Evolutionary conservation across 2,888 invertebrate genomes (phyloP), one percentile per base, ranked within the genome.

Genomic region (Ceraclea dissimilis): DNA sequence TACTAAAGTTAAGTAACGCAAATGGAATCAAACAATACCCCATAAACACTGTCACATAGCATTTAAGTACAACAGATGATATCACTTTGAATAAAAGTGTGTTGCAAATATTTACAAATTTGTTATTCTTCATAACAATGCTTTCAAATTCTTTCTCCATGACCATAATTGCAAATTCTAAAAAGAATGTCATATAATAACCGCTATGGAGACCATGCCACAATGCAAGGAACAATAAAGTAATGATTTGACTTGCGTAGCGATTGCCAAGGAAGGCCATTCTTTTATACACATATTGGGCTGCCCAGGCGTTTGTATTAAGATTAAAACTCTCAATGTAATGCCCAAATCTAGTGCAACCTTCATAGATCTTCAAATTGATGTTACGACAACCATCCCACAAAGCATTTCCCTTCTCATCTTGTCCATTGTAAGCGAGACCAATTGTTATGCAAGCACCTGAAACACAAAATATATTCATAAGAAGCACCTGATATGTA

Each of bases 161-260:
- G 61, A 83, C 83, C 70, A 95, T 89, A 31, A 92, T 86, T 31
- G 91, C 73, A 68, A 94, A 96, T 69, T 98, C 98, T 71, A 93
- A 85, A 56, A 90, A 80, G 78, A 98, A 98, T 48, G 90, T 88
- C 66, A 91, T 77, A 69, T 95, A 98, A 68, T 99, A 99, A 1
- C 98, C 97, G 10, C 90, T 85, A 68, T 93, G 90, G 52, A 93
- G 84, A 11, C 98, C 98, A 71, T 98, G 98, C 98, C 98, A 98
- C 0, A 95, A 67, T 0, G 98, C 94, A 39, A 99, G 80, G 73
- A 96, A 98, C 1, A 84, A 56, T 43, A 99, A 74, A 0, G 96
- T 90, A 1, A 83, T 78, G 1, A 83, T 75, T 70, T 98, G 97
- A 61, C 96, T 96, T 2, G 85, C 73, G 43, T 79, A 79, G 18